These are phyloP conservation scores for Chaetodon auriga DNA, from an alignment of 2,113 vertebrate genomes.

Conservation along the genomic window DNA sequence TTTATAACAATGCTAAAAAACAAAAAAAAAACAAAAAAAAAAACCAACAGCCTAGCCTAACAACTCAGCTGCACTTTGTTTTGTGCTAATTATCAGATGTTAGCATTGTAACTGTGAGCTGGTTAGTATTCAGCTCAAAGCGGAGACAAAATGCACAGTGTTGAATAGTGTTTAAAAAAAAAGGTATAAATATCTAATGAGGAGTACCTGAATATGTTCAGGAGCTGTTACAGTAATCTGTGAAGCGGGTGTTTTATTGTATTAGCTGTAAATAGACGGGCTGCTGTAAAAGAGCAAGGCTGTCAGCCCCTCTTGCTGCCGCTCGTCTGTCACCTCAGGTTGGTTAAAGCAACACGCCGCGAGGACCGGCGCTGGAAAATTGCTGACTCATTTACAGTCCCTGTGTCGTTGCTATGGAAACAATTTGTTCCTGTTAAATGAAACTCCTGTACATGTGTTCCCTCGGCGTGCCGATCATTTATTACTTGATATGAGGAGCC, in stretches of 20 bases:
- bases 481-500: slow-evolving; percentile 21
- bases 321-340: slow-evolving; percentile 24
- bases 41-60: background rate
- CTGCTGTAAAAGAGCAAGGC: background rate
- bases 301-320: background rate
- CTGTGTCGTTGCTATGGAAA: slow-evolving; percentile 73
- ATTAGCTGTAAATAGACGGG: background rate
- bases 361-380: slow-evolving; percentile 41
- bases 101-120: background rate
- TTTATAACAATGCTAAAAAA: too few species aligned
- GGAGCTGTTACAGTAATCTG: background rate
- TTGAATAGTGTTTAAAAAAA: background rate
- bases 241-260: background rate
- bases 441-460: slow-evolving; percentile 46
- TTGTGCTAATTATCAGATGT: background rate
- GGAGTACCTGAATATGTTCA: too few species aligned
- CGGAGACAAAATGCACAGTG: background rate
- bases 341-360: slow-evolving; percentile 12
- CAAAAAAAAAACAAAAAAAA: too few species aligned
- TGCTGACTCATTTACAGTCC: slow-evolving; percentile 66
- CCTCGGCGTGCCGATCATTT: background rate
- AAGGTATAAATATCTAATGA: too few species aligned
- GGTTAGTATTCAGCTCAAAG: background rate
- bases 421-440: slow-evolving; percentile 55
- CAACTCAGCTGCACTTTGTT: background rate